These are phyloP conservation scores for Psococerastis gibbosa DNA, from an alignment of 2,888 invertebrate genomes.

Conservation along the genomic window DNA sequence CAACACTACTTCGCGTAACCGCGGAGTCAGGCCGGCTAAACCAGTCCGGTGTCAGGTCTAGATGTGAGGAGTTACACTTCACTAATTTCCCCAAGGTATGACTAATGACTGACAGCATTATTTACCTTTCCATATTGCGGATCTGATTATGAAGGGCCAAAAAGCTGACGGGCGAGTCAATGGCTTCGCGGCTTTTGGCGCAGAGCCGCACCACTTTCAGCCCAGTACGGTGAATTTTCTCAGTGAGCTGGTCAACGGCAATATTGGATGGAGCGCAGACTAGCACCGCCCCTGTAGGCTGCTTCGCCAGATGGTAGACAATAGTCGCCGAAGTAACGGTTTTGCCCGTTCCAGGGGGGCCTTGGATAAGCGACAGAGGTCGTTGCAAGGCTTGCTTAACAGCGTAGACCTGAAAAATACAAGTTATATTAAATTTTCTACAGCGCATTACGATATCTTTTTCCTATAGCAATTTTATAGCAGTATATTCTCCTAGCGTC, in stretches of 20 bases:
- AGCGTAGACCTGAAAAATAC: conserved; percentile 59
- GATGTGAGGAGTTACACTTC: too few relatives aligned
- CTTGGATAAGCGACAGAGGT: conserved; percentile 92
- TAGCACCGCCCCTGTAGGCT: conserved; percentile 82
- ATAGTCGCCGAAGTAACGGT: conserved; percentile 99
- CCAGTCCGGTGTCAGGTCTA: too few relatives aligned
- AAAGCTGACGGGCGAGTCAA: conserved; percentile 94
- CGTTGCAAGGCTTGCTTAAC: conserved; percentile 95
- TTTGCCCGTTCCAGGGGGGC: conserved; percentile 94
- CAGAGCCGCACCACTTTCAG: conserved; percentile 83
- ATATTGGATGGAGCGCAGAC: conserved; percentile 99
- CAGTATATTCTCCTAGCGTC: too few relatives aligned
- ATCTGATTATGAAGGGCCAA: conserved; percentile 95
- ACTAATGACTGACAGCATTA: too few relatives aligned
- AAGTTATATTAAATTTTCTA: too few relatives aligned
- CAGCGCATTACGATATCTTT: too few relatives aligned
- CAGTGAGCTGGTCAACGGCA: conserved; percentile 96
- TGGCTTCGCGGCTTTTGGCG: conserved; percentile 94
- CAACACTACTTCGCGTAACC: too few relatives aligned
- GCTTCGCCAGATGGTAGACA: conserved; percentile 91
- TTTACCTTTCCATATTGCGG: conserved; percentile 67
- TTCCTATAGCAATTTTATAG: too few relatives aligned
- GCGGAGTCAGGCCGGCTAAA: too few relatives aligned
- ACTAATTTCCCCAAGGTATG: too few relatives aligned
- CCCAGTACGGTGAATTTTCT: conserved; percentile 95